Evolutionary conservation across 2,888 invertebrate species (phyloP), one percentile per base, ranked within the genome.

Genomic region (Hermaeophaga mercurialis): DNA sequence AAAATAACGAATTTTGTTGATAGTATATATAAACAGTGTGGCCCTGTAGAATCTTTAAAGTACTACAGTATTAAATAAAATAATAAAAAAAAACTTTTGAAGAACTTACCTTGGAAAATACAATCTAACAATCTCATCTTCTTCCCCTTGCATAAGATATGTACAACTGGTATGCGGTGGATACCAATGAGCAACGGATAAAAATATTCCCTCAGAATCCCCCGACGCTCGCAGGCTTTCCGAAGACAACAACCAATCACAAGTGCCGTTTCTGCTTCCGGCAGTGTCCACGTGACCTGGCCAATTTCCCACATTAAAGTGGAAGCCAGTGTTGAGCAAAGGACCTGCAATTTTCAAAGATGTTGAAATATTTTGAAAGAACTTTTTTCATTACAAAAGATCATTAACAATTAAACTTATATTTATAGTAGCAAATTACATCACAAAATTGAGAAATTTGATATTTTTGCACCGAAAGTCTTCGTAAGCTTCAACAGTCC

Each of bases 291-390:
- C 92, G 77, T 93, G 92, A 0, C 94, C 94, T 0, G 94, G 94
- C 93, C 93, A 94, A 78, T 92, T 93, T 63, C 94, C 94, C 46
- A 94, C 94, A 79, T 94, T 94, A 80, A 95, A 94, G 78, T 94
- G 94, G 76, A 95, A 95, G 3, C 94, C 95, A 0, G 94, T 94
- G 76, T 94, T 94, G 45, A 94, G 82, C 14, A 95, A 80, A 0
- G 94, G 94, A 34, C 94, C 86, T 86, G 70, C 2, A 26, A 26
- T 4, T 8, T 26, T 22, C 3, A n/a, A n/a, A n/a, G n/a, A n/a
- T n/a, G n/a, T n/a, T n/a, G n/a, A n/a, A n/a, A n/a, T n/a, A n/a
- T n/a, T n/a, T n/a, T n/a, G n/a, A n/a, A n/a, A n/a, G n/a, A n/a
- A n/a, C n/a, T n/a, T n/a, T n/a, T n/a, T n/a, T n/a, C n/a, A n/a